These are phyloP conservation scores for Bruchidius siliquastri DNA, from an alignment of 2,888 invertebrate genomes.

Conservation along the genomic window DNA sequence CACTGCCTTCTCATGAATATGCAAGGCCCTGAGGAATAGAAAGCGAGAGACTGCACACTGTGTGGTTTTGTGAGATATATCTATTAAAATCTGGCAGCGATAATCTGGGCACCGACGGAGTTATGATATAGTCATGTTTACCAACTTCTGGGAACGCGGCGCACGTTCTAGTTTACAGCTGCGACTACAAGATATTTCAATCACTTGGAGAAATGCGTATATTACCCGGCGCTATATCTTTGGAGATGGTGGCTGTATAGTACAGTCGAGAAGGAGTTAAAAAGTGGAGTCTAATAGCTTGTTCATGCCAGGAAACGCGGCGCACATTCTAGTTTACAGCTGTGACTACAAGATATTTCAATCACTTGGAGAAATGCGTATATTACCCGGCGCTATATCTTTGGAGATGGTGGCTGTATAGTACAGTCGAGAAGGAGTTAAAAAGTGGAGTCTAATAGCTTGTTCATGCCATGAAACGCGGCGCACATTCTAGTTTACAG, in stretches of 20 bases:
- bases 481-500: not conserved
- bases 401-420: not conserved
- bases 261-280: too few relatives aligned
- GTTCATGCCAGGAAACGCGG: too few relatives aligned
- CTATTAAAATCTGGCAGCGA: not conserved
- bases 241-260: not conserved
- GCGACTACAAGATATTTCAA: not conserved
- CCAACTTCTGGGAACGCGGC: not conserved
- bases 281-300: too few relatives aligned
- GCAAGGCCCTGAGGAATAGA: not conserved
- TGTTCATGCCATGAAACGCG: too few relatives aligned
- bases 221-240: not conserved
- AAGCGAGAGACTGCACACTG: not conserved
- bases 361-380: not conserved
- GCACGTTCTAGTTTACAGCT: not conserved
- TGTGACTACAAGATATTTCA: not conserved
- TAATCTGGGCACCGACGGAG: not conserved
- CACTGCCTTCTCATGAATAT: not conserved
- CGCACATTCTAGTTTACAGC: not conserved
- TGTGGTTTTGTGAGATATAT: not conserved
- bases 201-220: not conserved
- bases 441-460: too few relatives aligned
- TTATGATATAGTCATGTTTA: not conserved
- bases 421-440: too few relatives aligned
- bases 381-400: not conserved